Conservation (phyloP, 2,113 vertebrate genomes). For the Eolophus roseicapilla region DNA sequence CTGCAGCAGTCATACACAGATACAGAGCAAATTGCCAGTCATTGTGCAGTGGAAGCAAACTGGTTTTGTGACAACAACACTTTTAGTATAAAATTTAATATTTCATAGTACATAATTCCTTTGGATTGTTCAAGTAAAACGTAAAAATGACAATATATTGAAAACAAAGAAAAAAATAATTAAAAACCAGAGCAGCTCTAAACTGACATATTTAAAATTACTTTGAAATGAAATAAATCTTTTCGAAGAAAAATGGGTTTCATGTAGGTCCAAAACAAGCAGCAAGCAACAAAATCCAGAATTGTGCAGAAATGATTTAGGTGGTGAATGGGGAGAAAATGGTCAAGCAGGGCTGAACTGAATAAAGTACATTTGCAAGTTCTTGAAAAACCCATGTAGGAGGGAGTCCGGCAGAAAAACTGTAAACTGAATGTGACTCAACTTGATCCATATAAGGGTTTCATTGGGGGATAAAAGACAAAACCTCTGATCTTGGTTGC, state of each 20-base stretch:
- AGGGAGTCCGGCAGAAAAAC: background rate
- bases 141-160: background rate
- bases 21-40: background rate
- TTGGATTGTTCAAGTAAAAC: background rate
- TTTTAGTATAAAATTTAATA: background rate
- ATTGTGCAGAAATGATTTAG: background rate
- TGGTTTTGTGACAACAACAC: background rate
- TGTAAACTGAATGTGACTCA: background rate
- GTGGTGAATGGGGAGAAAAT: background rate
- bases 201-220: background rate
- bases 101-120: background rate
- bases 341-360: background rate
- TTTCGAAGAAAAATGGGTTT: background rate
- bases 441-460: background rate
- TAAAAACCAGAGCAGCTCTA: background rate
- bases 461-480: background rate
- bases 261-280: background rate
- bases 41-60: background rate
- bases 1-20: background rate
- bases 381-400: background rate
- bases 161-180: background rate
- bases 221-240: background rate
- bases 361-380: background rate
- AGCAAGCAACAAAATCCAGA: background rate
- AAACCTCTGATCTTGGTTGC: conserved; percentile 17